Percentiles rank a stretch among this genome's conserved stretches.
phyloP scores from a whole-genome alignment of 2,888 invertebrate genomes.

The Hymenopus coronatus region DNA sequence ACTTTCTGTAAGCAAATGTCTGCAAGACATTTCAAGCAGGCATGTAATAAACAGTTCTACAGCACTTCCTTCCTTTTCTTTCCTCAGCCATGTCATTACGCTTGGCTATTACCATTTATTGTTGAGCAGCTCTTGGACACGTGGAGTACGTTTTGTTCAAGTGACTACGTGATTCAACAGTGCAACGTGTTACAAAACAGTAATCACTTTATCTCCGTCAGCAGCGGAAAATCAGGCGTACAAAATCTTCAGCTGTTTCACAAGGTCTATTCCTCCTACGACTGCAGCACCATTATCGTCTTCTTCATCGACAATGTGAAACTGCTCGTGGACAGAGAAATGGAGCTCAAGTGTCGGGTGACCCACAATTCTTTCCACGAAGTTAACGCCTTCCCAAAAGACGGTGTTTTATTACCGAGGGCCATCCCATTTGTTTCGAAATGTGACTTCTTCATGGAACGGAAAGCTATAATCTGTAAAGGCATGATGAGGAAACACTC shows the following conservation, averaged over 20 bases:
- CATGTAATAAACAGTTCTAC: no score
- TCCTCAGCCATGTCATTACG: no score
- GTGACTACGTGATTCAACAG: background rate
- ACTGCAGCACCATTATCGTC: background rate
- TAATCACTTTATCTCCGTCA: background rate
- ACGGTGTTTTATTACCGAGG: background rate
- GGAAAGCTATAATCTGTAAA: background rate
- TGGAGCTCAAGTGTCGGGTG: background rate
- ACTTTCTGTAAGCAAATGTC: no score
- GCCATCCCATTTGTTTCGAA: background rate
- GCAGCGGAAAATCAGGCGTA: background rate
- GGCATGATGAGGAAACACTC: background rate
- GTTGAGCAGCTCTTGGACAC: no score
- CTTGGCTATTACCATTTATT: no score
- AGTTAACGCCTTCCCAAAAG: background rate
- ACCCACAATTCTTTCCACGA: background rate
- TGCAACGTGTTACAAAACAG: background rate
- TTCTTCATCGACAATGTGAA: background rate
- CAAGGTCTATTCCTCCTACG: background rate
- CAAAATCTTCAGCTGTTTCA: background rate
- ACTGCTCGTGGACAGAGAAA: background rate
- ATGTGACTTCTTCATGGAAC: background rate
- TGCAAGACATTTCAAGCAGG: no score
- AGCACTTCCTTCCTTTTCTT: no score
- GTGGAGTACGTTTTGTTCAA: background rate